Evolutionary conservation across 2,888 invertebrate genomes (phyloP).

Genomic region (Panopea generosa): DNA sequence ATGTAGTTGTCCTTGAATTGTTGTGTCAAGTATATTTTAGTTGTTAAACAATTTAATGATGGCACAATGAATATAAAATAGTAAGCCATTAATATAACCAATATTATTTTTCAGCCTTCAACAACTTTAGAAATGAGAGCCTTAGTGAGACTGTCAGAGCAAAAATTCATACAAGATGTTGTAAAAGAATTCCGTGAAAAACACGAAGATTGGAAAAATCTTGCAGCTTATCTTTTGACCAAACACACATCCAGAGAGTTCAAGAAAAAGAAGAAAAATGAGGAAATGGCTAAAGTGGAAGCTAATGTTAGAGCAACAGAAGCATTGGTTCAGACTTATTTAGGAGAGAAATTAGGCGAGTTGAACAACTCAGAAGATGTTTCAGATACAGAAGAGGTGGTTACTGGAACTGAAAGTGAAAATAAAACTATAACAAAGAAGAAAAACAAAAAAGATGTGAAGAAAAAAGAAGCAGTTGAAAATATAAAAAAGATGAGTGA

Average conservation of each 20-base stretch:
- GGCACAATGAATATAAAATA: too few species aligned
- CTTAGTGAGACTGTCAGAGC: constrained; percentile 71
- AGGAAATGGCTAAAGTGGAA: constrained; percentile 57
- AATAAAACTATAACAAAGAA: constrained; percentile 5
- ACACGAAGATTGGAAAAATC: constrained; percentile 80
- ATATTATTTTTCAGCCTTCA: constrained; percentile 40
- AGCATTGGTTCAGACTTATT: constrained; percentile 67
- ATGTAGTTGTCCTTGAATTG: too few species aligned
- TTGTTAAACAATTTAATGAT: too few species aligned
- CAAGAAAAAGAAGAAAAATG: constrained; percentile 71
- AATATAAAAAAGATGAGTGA: neutral
- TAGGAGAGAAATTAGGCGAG: constrained; percentile 55
- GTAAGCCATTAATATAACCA: too few species aligned
- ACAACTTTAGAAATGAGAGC: constrained; percentile 64
- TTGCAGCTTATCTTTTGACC: constrained; percentile 77
- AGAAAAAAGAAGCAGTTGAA: constrained; percentile 2
- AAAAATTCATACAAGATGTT: constrained; percentile 64
- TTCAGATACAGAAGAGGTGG: neutral
- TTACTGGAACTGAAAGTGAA: neutral
- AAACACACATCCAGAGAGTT: constrained; percentile 79
- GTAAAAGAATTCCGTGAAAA: constrained; percentile 74
- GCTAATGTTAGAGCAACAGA: constrained; percentile 71
- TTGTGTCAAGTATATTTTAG: too few species aligned
- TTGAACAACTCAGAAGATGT: neutral
- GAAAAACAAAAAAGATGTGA: neutral